phyloP scores from a whole-genome alignment of 2,888 invertebrate species.

The Agelastica alni region DNA sequence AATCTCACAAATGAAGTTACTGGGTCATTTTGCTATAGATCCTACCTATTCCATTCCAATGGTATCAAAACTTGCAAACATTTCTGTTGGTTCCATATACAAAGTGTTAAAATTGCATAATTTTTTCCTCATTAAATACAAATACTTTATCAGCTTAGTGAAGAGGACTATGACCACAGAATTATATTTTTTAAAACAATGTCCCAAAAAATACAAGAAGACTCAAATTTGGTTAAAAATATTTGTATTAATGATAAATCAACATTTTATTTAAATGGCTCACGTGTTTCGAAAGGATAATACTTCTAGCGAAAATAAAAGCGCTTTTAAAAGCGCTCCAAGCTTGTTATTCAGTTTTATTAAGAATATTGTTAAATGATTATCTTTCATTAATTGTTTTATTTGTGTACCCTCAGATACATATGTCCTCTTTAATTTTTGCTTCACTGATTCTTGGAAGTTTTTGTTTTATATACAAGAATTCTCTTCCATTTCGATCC shows the following conservation, averaged over 20 bases:
- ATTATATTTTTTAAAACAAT: neutral
- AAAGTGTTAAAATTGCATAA: neutral
- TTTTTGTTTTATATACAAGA: neutral
- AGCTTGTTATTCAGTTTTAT: too few species aligned
- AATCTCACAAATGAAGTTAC: neutral
- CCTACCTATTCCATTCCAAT: neutral
- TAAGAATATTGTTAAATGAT: neutral
- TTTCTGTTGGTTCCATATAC: too few species aligned
- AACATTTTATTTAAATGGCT: constrained; percentile 1
- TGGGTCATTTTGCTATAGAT: neutral
- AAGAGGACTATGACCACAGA: neutral
- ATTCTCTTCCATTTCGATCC: neutral
- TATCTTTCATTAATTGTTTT: neutral
- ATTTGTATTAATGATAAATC: neutral
- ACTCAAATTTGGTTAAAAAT: neutral
- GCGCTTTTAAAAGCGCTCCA: neutral
- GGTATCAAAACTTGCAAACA: neutral
- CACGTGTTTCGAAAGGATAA: too few species aligned
- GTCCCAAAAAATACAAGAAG: too few species aligned
- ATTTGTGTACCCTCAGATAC: neutral
- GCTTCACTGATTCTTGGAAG: constrained; percentile 6
- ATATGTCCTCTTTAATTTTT: constrained; percentile 11
- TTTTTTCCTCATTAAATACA: neutral
- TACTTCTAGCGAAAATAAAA: too few species aligned
- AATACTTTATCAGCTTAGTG: too few species aligned